A percentile compares a stretch with the other conserved stretches of the same genome.
These are phyloP conservation scores for Rhinella marina DNA, from an alignment of 2,797 vertebrate species.

Conservation along the genomic window DNA sequence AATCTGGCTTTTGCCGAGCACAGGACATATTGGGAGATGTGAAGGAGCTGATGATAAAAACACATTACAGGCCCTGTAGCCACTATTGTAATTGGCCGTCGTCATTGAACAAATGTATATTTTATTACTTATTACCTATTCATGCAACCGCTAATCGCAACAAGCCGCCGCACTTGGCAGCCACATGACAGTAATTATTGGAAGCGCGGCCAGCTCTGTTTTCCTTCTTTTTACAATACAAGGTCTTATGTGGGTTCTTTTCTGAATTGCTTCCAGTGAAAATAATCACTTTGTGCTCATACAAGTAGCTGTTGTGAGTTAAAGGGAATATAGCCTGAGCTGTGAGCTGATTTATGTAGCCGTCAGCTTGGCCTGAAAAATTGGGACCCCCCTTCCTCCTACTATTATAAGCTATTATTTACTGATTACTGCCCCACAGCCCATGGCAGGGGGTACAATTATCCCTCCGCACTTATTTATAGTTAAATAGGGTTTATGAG, in stretches of 20 bases:
- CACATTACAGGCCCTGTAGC: constrained; percentile 37
- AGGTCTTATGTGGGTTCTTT: constrained; percentile 49
- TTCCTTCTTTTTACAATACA: constrained; percentile 47
- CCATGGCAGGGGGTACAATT: constrained; percentile 16
- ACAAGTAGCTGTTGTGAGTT: constrained; percentile 53
- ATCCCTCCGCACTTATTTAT: neutral
- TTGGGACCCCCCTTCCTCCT: constrained; percentile 3
- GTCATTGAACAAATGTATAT: constrained; percentile 56
- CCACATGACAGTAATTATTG: constrained; percentile 52
- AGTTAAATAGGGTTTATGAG: neutral
- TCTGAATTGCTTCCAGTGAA: constrained; percentile 56
- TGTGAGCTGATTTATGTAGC: constrained; percentile 36
- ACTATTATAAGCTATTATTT: constrained; percentile 34
- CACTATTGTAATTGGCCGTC: constrained; percentile 45
- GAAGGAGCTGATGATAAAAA: constrained; percentile 53
- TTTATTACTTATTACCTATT: constrained; percentile 60
- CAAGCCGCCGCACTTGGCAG: constrained; percentile 50
- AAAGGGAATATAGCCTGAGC: constrained; percentile 14
- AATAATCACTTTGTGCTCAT: constrained; percentile 46
- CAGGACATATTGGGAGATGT: constrained; percentile 12
- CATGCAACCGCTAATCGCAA: constrained; percentile 55
- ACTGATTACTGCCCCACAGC: neutral
- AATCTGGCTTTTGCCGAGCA: constrained; percentile 28
- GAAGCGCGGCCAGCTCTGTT: constrained; percentile 45
- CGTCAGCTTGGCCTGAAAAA: neutral